These are phyloP conservation scores for Pentamera pediparva DNA, from an alignment of 53 echinoderm and acorn worm species.

Conservation along the genomic window DNA sequence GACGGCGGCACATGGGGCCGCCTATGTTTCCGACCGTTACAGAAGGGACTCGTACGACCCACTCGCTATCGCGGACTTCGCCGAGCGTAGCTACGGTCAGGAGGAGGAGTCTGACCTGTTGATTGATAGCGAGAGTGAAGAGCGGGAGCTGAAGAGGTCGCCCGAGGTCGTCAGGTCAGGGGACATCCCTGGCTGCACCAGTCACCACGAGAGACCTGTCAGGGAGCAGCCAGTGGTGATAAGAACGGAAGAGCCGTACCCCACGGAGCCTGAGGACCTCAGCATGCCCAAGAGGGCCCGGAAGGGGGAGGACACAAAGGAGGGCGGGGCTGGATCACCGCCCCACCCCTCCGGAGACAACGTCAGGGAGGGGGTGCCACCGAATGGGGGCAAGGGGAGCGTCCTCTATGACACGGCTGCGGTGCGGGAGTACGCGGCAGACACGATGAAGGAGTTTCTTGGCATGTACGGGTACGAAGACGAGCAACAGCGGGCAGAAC, in stretches of 20 bases:
- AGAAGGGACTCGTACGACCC: conserved; percentile 54
- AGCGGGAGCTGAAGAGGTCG: not conserved
- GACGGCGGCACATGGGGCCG: not conserved
- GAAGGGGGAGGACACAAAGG: not conserved
- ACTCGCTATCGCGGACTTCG: conserved; percentile 52
- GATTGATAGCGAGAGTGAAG: conserved; percentile 45
- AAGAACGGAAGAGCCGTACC: conserved; percentile 22
- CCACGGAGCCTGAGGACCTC: conserved; percentile 24
- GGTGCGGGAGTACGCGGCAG: conserved; percentile 84
- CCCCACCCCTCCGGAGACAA: not conserved
- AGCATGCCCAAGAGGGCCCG: conserved; percentile 20
- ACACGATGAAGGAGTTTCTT: conserved; percentile 93
- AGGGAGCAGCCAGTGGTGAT: not conserved
- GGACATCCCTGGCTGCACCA: conserved; percentile 15
- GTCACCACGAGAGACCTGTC: conserved; percentile 9
- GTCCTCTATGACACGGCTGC: conserved; percentile 33
- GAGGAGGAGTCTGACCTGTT: conserved; percentile 34
- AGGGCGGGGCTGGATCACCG: not conserved
- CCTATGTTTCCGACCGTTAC: conserved; percentile 1
- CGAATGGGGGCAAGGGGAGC: not conserved
- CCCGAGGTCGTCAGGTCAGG: not conserved
- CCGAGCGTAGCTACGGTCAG: conserved; percentile 46
- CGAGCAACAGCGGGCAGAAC: conserved; percentile 39
- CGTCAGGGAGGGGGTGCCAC: not conserved
- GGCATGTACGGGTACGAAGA: conserved; percentile 94